These are phyloP conservation scores for Mycalesis mineus DNA, from an alignment of 2,888 invertebrate genomes.

Conservation along the genomic window DNA sequence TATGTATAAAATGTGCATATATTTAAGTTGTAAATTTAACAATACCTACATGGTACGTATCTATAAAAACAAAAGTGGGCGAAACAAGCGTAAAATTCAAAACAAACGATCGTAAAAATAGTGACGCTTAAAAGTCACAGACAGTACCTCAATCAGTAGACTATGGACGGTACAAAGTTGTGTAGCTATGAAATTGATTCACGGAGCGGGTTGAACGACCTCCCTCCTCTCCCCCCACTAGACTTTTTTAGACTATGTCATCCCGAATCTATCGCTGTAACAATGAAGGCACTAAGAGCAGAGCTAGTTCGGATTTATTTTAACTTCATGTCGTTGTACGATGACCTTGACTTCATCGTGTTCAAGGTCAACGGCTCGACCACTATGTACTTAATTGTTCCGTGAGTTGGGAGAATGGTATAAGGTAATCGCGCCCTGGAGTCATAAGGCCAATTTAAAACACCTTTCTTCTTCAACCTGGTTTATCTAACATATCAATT, in stretches of 20 bases:
- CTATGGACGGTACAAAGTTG: constrained; percentile 34
- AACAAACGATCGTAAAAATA: constrained; percentile 7
- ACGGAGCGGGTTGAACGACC: constrained; percentile 63
- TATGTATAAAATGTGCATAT: background rate
- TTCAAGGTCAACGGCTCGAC: constrained; percentile 51
- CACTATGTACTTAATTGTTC: background rate
- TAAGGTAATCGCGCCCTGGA: constrained; percentile 2
- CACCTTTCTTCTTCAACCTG: no score
- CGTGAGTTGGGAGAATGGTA: constrained; percentile 2
- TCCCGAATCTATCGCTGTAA: constrained; percentile 62
- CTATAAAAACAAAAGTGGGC: background rate
- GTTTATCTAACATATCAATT: no score
- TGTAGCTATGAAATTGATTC: constrained; percentile 55
- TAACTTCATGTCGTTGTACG: constrained; percentile 41
- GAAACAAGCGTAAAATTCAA: constrained; percentile 3
- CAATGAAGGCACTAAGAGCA: constrained; percentile 55
- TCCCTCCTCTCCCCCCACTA: constrained; percentile 49
- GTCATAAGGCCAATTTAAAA: background rate
- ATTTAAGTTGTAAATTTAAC: background rate
- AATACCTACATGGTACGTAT: background rate
- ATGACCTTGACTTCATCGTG: constrained; percentile 62
- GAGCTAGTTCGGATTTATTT: constrained; percentile 41
- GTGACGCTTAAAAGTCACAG: background rate
- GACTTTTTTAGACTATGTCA: constrained; percentile 56
- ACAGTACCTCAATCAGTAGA: constrained; percentile 2